These are phyloP conservation scores for Pinna nobilis DNA, from an alignment of 1,140 invertebrate genomes.

Conservation along the genomic window DNA sequence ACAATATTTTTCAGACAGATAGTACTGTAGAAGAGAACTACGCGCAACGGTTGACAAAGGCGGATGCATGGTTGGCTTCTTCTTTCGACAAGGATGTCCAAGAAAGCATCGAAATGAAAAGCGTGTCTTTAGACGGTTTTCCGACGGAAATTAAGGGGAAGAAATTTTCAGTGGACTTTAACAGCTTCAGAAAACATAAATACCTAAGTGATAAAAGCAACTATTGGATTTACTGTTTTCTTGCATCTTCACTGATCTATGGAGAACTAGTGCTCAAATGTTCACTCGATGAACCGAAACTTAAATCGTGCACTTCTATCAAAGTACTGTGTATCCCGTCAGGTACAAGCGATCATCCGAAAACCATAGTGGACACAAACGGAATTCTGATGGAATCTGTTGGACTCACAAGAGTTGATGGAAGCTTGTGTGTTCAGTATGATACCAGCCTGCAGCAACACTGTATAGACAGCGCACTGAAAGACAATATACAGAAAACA, in stretches of 20 bases:
- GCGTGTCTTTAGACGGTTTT: not conserved
- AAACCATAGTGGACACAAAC: constrained; percentile 11
- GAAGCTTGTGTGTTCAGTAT: not conserved
- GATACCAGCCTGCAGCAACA: constrained; percentile 5
- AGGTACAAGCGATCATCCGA: constrained; percentile 28
- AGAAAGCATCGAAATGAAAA: constrained; percentile 2
- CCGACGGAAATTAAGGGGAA: not conserved
- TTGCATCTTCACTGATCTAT: constrained; percentile 11
- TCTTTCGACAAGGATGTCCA: not conserved
- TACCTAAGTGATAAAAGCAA: constrained; percentile 1
- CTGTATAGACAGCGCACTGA: constrained; percentile 6
- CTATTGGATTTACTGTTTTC: constrained; percentile 27
- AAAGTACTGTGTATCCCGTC: constrained; percentile 12
- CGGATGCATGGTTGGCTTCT: constrained; percentile 20
- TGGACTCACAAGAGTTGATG: constrained; percentile 2
- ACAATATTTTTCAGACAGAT: not conserved
- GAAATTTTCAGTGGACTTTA: constrained; percentile 19
- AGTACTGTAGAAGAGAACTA: not conserved
- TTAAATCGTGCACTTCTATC: constrained; percentile 2
- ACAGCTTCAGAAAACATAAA: constrained; percentile 15
- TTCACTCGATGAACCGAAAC: not conserved
- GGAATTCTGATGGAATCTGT: constrained; percentile 5
- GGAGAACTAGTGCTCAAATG: not conserved
- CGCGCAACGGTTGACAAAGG: not conserved
- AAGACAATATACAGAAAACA: constrained; percentile 5